Conservation (phyloP, 2,797 vertebrate species). For the Chloroceryle amazona region DNA sequence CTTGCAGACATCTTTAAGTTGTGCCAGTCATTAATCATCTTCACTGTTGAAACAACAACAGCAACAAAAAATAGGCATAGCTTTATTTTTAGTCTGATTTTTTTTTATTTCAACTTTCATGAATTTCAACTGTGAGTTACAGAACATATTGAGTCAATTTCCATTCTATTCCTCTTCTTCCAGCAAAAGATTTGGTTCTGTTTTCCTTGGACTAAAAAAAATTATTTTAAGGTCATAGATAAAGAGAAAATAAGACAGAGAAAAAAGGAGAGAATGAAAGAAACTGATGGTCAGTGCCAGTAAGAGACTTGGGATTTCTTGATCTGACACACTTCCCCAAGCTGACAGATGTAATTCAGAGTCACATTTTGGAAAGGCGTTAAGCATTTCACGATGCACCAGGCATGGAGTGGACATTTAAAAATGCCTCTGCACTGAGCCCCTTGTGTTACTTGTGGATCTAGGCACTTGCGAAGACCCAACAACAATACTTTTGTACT, state of each 20-base stretch:
- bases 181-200: constrained; percentile 10
- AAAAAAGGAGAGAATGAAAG: too few species aligned
- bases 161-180: constrained; percentile 27
- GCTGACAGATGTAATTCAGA: not conserved
- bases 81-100: constrained; percentile 32
- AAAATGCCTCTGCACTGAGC: not conserved
- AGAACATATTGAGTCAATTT: constrained; percentile 18
- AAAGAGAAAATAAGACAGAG: not conserved
- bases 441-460: not conserved
- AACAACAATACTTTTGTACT: not conserved
- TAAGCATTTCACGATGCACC: fast-evolving
- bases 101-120: constrained; percentile 16
- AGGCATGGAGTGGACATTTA: not conserved
- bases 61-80: not conserved
- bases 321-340: not conserved
- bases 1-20: not conserved
- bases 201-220: not conserved
- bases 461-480: not conserved
- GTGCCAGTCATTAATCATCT: constrained; percentile 8
- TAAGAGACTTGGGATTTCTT: not conserved
- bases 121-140: not conserved
- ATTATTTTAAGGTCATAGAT: not conserved
- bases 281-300: not conserved
- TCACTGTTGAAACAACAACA: not conserved
- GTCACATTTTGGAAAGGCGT: not conserved